Conservation (phyloP, 2,797 vertebrate species). For the Aeoliscus strigatus region DNA sequence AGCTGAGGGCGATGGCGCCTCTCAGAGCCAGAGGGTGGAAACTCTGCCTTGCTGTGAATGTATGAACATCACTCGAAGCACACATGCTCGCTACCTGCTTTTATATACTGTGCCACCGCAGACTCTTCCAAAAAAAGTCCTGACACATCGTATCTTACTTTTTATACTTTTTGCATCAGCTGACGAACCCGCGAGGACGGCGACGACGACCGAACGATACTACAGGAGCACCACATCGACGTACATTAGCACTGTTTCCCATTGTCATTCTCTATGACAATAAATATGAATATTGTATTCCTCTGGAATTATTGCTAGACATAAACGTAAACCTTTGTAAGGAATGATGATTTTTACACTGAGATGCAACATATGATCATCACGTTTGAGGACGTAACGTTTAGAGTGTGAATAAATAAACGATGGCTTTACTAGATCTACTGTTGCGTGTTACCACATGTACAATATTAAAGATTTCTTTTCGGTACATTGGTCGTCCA, state of each 20-base stretch:
- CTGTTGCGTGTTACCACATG: slow-evolving; percentile 65
- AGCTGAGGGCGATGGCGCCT: slow-evolving; percentile 13
- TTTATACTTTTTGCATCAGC: slow-evolving; percentile 44
- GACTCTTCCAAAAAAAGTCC: slow-evolving; percentile 47
- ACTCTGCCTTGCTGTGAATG: slow-evolving; percentile 75
- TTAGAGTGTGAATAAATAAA: slow-evolving; percentile 56
- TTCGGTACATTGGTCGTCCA: slow-evolving; percentile 47
- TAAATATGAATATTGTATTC: slow-evolving; percentile 81
- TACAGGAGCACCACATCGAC: no score
- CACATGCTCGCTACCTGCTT: slow-evolving; percentile 46
- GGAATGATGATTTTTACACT: slow-evolving; percentile 83
- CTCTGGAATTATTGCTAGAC: slow-evolving; percentile 83
- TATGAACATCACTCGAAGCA: slow-evolving; percentile 67
- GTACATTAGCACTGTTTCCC: slow-evolving; percentile 77
- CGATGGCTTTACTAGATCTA: slow-evolving; percentile 62
- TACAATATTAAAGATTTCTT: slow-evolving; percentile 66
- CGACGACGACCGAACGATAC: slow-evolving; percentile 34
- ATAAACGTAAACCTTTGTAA: slow-evolving; percentile 86
- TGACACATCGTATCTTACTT: slow-evolving; percentile 25
- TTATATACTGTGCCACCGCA: slow-evolving; percentile 46
- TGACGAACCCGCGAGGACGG: slow-evolving; percentile 32
- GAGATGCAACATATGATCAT: slow-evolving; percentile 74
- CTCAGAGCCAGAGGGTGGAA: slow-evolving; percentile 27
- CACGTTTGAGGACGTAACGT: slow-evolving; percentile 68
- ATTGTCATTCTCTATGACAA: slow-evolving; percentile 84